A percentile compares a stretch with the other conserved stretches of the same genome.
Evolutionary conservation across 2,797 vertebrate genomes (phyloP).

Genomic region (Enteromius unitaeniatus): DNA sequence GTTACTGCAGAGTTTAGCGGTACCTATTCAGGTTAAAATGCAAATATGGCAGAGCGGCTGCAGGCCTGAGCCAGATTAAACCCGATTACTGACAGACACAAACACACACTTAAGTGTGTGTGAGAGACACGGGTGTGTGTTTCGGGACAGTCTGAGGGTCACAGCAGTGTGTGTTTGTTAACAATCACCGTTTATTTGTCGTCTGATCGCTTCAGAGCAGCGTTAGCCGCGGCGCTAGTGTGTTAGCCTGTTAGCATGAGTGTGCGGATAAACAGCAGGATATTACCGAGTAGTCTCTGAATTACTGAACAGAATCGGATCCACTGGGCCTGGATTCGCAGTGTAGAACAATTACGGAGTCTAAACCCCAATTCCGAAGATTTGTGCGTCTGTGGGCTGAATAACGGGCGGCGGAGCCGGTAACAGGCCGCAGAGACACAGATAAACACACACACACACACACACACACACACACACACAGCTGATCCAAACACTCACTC

Average conservation of each 20-base stretch:
- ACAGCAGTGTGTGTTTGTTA: conserved; percentile 38
- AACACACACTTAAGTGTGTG: not conserved
- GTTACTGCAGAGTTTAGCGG: not conserved
- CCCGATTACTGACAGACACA: not conserved
- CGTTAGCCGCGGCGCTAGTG: conserved; percentile 14
- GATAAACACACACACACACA: too few relatives aligned
- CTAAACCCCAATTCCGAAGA: fast-evolving
- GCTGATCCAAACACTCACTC: not conserved
- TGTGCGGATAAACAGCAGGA: not conserved
- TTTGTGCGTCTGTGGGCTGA: not conserved
- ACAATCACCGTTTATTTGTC: conserved; percentile 52
- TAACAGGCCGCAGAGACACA: not conserved
- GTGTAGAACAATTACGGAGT: not conserved
- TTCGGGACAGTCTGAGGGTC: not conserved
- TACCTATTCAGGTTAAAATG: not conserved
- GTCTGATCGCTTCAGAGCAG: not conserved
- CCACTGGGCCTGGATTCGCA: not conserved
- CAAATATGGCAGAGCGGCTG: conserved; percentile 2
- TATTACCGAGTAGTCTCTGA: not conserved
- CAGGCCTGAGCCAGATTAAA: conserved; percentile 16
- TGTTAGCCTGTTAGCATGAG: conserved; percentile 44
- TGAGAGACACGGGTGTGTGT: not conserved
- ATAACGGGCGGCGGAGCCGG: not conserved
- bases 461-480: too few relatives aligned
- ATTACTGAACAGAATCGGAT: not conserved